Conservation (phyloP, 1,140 invertebrate species). For the Heliconius himera region DNA sequence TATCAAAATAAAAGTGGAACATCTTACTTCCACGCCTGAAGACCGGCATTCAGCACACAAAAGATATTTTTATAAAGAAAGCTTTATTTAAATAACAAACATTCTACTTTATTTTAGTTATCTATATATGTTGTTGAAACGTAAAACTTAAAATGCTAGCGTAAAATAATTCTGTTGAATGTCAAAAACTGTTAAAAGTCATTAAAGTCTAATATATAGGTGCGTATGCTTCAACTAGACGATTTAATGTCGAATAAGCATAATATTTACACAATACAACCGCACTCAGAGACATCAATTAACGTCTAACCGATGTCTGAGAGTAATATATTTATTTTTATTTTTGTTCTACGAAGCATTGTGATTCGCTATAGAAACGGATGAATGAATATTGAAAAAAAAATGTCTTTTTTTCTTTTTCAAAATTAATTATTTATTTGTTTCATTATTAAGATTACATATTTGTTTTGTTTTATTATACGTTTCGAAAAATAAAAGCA, state of each 20-base stretch:
- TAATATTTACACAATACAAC: not conserved
- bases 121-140: not conserved
- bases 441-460: too few species aligned
- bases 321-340: not conserved
- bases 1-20: conserved; percentile 15
- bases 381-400: too few species aligned
- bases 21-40: conserved; percentile 9
- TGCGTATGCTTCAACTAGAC: not conserved
- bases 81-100: conserved; percentile 12
- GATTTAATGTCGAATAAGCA: not conserved
- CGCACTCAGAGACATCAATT: not conserved
- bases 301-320: not conserved
- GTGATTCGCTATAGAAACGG: too few species aligned
- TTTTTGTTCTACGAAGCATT: not conserved
- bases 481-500: too few species aligned
- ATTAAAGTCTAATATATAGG: not conserved
- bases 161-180: not conserved
- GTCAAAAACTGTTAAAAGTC: conserved; percentile 6
- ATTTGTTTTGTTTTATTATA: too few species aligned
- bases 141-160: not conserved
- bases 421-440: too few species aligned
- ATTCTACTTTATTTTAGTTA: not conserved
- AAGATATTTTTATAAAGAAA: conserved; percentile 9
- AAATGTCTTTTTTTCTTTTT: too few species aligned
- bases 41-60: not conserved